Evolutionary conservation across 1,140 invertebrate genomes (phyloP).

Genomic region (Temnothorax longispinosus): DNA sequence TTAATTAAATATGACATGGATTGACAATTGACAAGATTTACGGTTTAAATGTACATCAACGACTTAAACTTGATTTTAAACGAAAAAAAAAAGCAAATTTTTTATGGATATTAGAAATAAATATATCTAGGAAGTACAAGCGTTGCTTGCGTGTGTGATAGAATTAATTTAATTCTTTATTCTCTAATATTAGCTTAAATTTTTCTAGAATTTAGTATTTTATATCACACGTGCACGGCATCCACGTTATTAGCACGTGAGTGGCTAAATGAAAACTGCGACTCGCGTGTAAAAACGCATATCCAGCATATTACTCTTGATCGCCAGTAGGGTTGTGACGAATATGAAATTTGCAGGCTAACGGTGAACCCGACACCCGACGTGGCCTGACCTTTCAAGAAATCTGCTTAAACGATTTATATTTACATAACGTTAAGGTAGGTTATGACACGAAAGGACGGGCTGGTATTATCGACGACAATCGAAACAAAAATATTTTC

Average conservation of each 20-base stretch:
- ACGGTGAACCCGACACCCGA: constrained; percentile 33
- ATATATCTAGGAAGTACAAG: not conserved
- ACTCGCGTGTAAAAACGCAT: constrained; percentile 21
- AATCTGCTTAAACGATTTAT: constrained; percentile 43
- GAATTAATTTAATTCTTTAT: constrained; percentile 10
- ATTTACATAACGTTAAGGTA: constrained; percentile 46
- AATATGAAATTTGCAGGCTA: constrained; percentile 40
- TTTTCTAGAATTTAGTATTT: not conserved
- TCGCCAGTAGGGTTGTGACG: constrained; percentile 10
- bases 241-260: not conserved
- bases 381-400: not conserved
- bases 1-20: not conserved
- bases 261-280: constrained; percentile 16
- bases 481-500: not conserved
- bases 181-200: not conserved
- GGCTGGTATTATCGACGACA: not conserved
- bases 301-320: not conserved
- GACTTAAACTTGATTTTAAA: not conserved
- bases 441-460: not conserved
- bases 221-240: not conserved
- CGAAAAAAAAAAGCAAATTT: not conserved
- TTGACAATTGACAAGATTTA: not conserved
- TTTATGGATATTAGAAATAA: not conserved
- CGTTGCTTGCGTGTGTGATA: too few species aligned
- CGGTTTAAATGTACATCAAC: too few species aligned